Conservation (phyloP, 1,140 invertebrate genomes). For the Bactericera cockerelli region DNA sequence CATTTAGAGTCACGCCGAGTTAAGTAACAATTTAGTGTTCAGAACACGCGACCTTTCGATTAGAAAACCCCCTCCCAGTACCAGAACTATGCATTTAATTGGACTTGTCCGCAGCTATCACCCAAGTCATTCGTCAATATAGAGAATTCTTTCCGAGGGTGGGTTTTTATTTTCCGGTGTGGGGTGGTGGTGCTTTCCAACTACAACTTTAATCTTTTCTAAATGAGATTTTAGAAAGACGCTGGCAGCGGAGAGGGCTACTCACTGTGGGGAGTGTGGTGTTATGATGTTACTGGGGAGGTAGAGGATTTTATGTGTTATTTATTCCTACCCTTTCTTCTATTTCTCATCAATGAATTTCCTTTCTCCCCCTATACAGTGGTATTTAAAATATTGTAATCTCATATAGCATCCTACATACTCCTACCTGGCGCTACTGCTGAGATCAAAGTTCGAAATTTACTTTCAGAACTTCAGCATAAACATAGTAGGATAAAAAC, state of each 20-base stretch:
- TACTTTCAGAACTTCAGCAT: too few species aligned
- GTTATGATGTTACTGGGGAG: not conserved
- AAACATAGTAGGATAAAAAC: too few species aligned
- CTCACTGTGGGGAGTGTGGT: not conserved
- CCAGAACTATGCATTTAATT: not conserved
- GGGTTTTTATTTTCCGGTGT: not conserved
- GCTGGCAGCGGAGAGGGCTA: not conserved
- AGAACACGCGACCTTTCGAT: not conserved
- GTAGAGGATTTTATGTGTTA: not conserved
- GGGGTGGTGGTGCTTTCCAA: not conserved
- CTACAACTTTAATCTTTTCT: slow-evolving; percentile 6
- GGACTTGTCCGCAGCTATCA: slow-evolving; percentile 5
- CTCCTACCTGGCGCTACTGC: too few species aligned
- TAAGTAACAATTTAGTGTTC: slow-evolving; percentile 7
- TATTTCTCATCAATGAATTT: too few species aligned
- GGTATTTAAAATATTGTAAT: too few species aligned
- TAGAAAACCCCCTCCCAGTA: not conserved
- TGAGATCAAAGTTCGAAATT: too few species aligned
- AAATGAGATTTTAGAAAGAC: slow-evolving; percentile 5
- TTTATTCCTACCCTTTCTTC: not conserved
- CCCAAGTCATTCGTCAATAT: not conserved
- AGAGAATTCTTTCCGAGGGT: not conserved
- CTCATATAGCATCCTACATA: too few species aligned
- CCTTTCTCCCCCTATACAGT: too few species aligned
- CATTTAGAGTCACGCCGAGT: slow-evolving; percentile 2